Evolutionary conservation across 2,888 invertebrate species (phyloP).

Genomic region (Sarcophaga variegata): DNA sequence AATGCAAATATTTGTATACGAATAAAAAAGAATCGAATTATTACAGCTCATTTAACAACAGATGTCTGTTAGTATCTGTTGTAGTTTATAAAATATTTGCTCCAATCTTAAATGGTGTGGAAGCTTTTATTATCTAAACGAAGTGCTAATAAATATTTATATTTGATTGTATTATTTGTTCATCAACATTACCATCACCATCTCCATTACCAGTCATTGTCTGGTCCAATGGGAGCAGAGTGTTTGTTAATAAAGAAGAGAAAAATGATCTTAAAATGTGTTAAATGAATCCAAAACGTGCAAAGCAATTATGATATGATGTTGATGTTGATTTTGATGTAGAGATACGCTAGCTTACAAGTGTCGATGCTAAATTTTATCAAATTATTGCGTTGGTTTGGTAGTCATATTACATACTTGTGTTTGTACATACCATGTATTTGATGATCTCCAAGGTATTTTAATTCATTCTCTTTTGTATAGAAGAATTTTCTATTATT

Average conservation of each 20-base stretch:
- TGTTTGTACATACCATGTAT: neutral
- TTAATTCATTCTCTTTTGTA: neutral
- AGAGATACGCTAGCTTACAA: neutral
- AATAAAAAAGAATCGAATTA: neutral
- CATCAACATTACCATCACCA: neutral
- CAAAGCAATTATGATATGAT: slow-evolving; percentile 5
- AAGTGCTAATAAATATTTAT: slow-evolving; percentile 24
- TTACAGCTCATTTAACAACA: neutral
- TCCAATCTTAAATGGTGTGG: neutral
- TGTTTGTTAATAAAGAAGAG: neutral
- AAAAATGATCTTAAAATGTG: neutral
- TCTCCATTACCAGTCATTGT: neutral
- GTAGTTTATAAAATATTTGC: neutral
- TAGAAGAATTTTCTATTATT: neutral
- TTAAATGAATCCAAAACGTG: slow-evolving; percentile 8
- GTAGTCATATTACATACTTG: neutral
- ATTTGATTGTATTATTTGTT: neutral
- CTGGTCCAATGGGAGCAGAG: neutral
- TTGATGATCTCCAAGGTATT: slow-evolving; percentile 27
- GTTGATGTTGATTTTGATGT: neutral
- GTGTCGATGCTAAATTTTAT: too few relatives aligned
- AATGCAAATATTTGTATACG: neutral
- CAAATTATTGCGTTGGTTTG: too few relatives aligned
- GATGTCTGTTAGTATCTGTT: neutral
- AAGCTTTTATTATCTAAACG: neutral